A percentile compares a stretch with the other conserved stretches of the same genome.
Evolutionary conservation across 2,113 vertebrate genomes (phyloP).

Genomic region (Hyperoodon ampullatus): DNA sequence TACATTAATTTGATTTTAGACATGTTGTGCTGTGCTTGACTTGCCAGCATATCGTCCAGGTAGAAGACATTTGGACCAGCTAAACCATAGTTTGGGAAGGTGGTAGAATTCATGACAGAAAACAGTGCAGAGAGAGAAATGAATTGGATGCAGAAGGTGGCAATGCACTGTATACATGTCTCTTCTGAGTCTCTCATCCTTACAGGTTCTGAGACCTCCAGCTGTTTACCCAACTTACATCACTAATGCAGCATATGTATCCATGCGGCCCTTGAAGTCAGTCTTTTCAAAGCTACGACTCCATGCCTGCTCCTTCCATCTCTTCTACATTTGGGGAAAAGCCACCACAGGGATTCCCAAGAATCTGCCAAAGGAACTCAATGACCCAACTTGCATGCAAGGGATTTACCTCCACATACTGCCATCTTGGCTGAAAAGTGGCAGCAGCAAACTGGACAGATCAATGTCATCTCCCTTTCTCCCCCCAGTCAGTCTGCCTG

Average conservation of each 20-base stretch:
- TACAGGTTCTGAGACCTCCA: not conserved
- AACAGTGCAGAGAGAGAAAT: not conserved
- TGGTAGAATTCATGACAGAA: not conserved
- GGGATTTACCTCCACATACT: not conserved
- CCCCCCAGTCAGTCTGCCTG: not conserved
- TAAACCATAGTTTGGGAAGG: not conserved
- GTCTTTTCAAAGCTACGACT: not conserved
- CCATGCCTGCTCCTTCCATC: not conserved
- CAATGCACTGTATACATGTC: not conserved
- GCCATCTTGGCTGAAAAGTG: not conserved
- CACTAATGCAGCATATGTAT: not conserved
- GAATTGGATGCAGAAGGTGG: not conserved
- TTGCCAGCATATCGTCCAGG: not conserved
- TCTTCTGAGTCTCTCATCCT: not conserved
- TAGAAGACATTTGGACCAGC: not conserved
- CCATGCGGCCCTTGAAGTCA: rapidly evolving
- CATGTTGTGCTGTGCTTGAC: not conserved
- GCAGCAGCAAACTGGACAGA: not conserved
- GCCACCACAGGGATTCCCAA: not conserved
- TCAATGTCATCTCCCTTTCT: not conserved
- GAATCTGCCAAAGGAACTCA: not conserved
- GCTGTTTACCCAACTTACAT: not conserved
- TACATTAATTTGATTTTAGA: not conserved
- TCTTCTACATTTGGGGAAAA: not conserved
- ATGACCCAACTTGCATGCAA: not conserved